Base-by-base conservation (phyloP, 1,140 invertebrate species). In the Hyles euphorbiae region DNA sequence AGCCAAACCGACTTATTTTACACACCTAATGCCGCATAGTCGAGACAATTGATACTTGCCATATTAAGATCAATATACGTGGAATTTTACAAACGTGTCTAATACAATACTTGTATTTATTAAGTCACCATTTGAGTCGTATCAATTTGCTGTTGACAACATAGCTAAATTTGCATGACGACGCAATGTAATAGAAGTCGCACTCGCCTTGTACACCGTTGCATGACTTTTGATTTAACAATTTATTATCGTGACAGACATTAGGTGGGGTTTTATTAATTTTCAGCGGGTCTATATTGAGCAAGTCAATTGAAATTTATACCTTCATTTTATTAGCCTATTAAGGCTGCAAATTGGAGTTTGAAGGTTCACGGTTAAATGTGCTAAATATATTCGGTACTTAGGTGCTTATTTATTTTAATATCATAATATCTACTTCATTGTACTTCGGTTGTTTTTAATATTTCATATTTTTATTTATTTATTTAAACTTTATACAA, bases 101-200 rank as follows among this genome's bases (percentile, higher is more conserved):
- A 36, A 44, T 5, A 66, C 48, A 72, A 53, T 59, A 69, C 71
- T 62, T 58, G 49, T 34, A 50, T 66, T 76, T 68, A 67, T 74
- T 76, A 74, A 72, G 65, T 63, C 64, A 59, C 64, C 63, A 53
- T 70, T 76, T 63, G 22, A 70, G 74, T 64, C 70, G 62, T 77
- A 77, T 79, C 70, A 77, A 80, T 81, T 81, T 81, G 68, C 68
- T 62, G 54, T 68, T 70, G 59, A 61, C 62, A 67, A 48, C 65
- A 67, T 56, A 50, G 55, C 61, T 73, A 74, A 77, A 79, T 74
- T 74, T 72, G 68, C 69, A 72, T 68, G 67, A 71, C 61, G 63
- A 66, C 66, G 69, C 63, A 65, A 63, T 72, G 63, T 61, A 70
- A 68, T 69, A 61, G 34, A 40, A 62, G 53, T 60, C 8, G 43